A percentile compares a stretch with the other conserved stretches of the same genome.
phyloP scores from a whole-genome alignment of 2,797 vertebrate genomes.

The Microchirus variegatus region DNA sequence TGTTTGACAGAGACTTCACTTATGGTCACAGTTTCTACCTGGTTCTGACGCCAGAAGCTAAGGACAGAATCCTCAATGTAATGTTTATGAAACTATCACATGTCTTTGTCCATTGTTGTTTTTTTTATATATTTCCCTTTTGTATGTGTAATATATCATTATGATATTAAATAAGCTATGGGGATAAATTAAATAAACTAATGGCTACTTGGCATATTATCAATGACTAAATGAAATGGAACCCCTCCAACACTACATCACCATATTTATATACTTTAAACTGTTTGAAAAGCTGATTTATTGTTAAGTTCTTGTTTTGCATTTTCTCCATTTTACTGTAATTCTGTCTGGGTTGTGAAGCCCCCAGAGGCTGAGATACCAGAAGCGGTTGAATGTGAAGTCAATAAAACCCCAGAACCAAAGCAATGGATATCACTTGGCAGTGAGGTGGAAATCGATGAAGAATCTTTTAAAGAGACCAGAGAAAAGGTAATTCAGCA shows the following conservation, averaged over 20 bases:
- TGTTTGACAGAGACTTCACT: slow-evolving; percentile 87
- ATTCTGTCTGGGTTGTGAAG: slow-evolving; percentile 64
- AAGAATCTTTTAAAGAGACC: slow-evolving; percentile 82
- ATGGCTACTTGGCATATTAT: neutral
- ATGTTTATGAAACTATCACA: slow-evolving; percentile 32
- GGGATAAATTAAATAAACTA: neutral
- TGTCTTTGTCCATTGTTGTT: neutral
- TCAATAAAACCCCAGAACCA: slow-evolving; percentile 65
- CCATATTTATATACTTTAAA: too few relatives aligned
- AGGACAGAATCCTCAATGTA: slow-evolving; percentile 85
- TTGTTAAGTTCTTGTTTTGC: neutral
- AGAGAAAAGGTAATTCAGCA: slow-evolving; percentile 77
- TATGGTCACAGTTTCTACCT: slow-evolving; percentile 91
- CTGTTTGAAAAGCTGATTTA: neutral
- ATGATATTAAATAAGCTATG: neutral
- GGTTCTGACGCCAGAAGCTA: slow-evolving; percentile 87
- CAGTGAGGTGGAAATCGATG: slow-evolving; percentile 90
- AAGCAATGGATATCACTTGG: slow-evolving; percentile 89
- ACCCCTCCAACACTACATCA: too few relatives aligned
- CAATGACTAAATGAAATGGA: neutral
- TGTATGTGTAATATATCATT: neutral
- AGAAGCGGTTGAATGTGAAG: slow-evolving; percentile 68
- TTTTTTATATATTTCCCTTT: neutral
- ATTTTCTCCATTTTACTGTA: slow-evolving; percentile 1
- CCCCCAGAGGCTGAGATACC: slow-evolving; percentile 63